Conservation (phyloP, 2,888 invertebrate species). For the Oeneis ivallda region DNA sequence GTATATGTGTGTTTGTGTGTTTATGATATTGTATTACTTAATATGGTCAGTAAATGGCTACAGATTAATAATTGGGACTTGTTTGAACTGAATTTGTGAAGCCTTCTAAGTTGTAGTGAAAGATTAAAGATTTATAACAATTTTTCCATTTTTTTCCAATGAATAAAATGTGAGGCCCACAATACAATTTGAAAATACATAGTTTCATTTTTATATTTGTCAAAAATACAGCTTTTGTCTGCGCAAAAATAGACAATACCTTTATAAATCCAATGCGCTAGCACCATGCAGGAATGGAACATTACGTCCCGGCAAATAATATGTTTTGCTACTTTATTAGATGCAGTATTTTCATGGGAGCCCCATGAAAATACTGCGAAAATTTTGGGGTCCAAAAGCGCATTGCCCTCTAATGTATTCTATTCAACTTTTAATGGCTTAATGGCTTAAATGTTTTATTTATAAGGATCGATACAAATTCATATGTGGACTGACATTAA, state of each 20-base stretch:
- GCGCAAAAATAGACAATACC: slow-evolving; percentile 11
- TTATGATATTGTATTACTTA: too few relatives aligned
- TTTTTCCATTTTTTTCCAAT: neutral
- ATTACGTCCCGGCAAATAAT: slow-evolving; percentile 36
- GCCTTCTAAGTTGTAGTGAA: too few relatives aligned
- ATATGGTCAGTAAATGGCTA: too few relatives aligned
- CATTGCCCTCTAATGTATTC: slow-evolving; percentile 28
- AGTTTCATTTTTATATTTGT: neutral
- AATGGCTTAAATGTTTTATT: neutral
- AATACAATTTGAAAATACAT: neutral
- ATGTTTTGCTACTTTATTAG: slow-evolving; percentile 38
- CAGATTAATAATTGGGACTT: too few relatives aligned
- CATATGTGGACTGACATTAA: neutral
- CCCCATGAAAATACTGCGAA: slow-evolving; percentile 27
- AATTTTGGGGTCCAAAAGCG: slow-evolving; percentile 28
- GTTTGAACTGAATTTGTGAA: too few relatives aligned
- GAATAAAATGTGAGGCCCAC: neutral
- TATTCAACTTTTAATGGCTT: slow-evolving; percentile 38
- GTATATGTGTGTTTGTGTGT: too few relatives aligned
- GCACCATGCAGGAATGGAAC: slow-evolving; percentile 28
- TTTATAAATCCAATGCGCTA: slow-evolving; percentile 19
- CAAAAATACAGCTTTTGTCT: slow-evolving; percentile 1
- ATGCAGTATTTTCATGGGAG: too few relatives aligned
- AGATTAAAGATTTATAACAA: too few relatives aligned
- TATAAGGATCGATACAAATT: neutral